Conservation (phyloP, 2,888 invertebrate genomes). For the Drosophila melanosoma region DNA sequence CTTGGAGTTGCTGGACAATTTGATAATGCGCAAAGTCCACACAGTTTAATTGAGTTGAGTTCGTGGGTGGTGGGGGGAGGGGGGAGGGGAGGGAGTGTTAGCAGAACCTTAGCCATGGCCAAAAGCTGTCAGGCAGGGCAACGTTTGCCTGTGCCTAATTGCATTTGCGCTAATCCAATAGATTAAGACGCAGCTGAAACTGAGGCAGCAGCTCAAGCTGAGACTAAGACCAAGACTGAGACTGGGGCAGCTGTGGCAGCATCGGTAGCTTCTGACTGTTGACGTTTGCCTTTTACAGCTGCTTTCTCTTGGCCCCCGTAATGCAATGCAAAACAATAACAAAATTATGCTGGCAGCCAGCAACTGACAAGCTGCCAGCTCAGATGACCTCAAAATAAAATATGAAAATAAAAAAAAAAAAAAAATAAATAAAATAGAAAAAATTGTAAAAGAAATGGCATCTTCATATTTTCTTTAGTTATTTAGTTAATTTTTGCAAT, state of each 20-base stretch:
- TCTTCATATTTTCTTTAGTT: conserved; percentile 3
- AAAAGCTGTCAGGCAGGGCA: conserved; percentile 38
- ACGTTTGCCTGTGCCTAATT: conserved; percentile 69
- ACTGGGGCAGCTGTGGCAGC: conserved; percentile 15
- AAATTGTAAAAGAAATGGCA: not conserved
- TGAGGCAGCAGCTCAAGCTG: conserved; percentile 18
- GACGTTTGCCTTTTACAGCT: conserved; percentile 21
- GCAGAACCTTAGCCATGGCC: conserved; percentile 24
- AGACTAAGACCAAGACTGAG: conserved; percentile 3
- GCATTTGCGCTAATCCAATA: conserved; percentile 76
- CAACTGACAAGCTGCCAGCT: conserved; percentile 55
- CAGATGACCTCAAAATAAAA: conserved; percentile 38
- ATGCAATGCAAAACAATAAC: conserved; percentile 78
- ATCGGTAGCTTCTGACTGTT: conserved; percentile 17
- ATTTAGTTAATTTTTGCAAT: conserved; percentile 20
- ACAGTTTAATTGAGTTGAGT: conserved; percentile 73
- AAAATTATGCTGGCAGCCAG: conserved; percentile 64
- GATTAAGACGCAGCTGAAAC: conserved; percentile 66
- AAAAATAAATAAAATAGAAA: not conserved
- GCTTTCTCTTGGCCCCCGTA: conserved; percentile 21
- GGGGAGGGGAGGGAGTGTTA: not conserved
- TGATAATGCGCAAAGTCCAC: conserved; percentile 54
- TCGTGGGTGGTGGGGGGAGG: not conserved
- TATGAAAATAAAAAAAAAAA: no score
- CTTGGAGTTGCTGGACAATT: conserved; percentile 53